Base-by-base conservation (phyloP, 2,888 invertebrate species). In the Diaprepes abbreviatus region DNA sequence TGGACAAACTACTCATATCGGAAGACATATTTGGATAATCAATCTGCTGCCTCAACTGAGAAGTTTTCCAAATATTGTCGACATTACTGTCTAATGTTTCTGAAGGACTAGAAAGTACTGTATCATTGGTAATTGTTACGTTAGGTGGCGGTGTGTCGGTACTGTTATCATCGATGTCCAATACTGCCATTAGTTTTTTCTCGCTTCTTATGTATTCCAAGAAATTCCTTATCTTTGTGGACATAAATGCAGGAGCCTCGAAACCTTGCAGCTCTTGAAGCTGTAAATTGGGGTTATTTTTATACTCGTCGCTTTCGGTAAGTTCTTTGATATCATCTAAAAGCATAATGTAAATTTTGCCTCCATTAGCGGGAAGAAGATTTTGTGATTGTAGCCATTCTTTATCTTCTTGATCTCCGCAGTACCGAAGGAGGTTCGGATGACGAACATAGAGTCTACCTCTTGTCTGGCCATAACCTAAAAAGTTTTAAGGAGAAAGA, bases 371-470 rank as follows among this genome's bases (percentile, higher is more conserved):
- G 70, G 93, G 92, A 84, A 92, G 92, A 70, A 92, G 84, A 78
- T 91, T 91, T 77, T 92, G 90, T 71, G 90, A 91, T 43, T 91
- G 89, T 57, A 94, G 86, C 93, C 93, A 93, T 78, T 92, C 92
- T 79, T 93, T 93, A 79, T 94, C 94, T 72, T 92, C 91, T 58
- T 90, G 90, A 79, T 94, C 94, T 3, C 93, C 92, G 17, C 91
- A 90, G 82, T 93, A 94, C 79, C 92, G 75, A 57, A 93, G 89
- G 45, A 93, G 80, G 48, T 92, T 92, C 3, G 93, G 91, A 83
- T 93, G 93, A 79, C 93, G 89, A 1, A 92, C 90, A 78, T 93
- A 93, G 9, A 93, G 82, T 3, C 93, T 86, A 0, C 93, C 93
- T 73, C 93, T 86, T 0, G 92, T 91, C 76, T 91, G 91, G 7